A percentile compares a stretch with the other conserved stretches of the same genome.
phyloP scores from a whole-genome alignment of 2,113 vertebrate species.

The Ptilorrhoa leucosticta region DNA sequence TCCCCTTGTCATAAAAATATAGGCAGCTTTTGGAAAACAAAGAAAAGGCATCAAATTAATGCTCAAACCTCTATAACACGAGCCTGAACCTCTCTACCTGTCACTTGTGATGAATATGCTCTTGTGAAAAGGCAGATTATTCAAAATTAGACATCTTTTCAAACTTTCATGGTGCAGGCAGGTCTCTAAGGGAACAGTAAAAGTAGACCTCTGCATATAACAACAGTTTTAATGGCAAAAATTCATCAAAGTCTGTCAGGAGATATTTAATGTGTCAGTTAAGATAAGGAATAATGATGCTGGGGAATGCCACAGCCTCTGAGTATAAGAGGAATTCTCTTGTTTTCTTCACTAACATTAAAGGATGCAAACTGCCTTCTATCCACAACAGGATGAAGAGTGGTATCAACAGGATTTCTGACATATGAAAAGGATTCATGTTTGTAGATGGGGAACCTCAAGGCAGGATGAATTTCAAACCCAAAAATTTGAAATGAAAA shows the following conservation, averaged over 20 bases:
- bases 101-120: conserved; percentile 57
- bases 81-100: conserved; percentile 23
- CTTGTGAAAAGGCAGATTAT: conserved; percentile 52
- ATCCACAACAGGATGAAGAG: neutral
- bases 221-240: conserved; percentile 66
- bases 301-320: neutral
- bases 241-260: conserved; percentile 61
- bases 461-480: neutral
- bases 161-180: conserved; percentile 44
- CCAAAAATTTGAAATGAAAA: neutral
- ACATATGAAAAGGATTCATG: neutral
- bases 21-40: conserved; percentile 53
- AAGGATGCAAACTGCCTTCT: neutral
- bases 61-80: conserved; percentile 13
- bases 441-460: neutral
- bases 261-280: conserved; percentile 58
- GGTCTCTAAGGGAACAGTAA: conserved; percentile 36
- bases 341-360: conserved; percentile 10
- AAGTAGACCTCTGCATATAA: conserved; percentile 47
- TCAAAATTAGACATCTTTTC: conserved; percentile 52
- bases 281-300: conserved; percentile 44
- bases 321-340: conserved; percentile 7
- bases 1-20: conserved; percentile 53
- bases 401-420: neutral
- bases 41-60: conserved; percentile 51